phyloP scores from a whole-genome alignment of 1,140 invertebrate genomes.

The Cotesia chilonis region DNA sequence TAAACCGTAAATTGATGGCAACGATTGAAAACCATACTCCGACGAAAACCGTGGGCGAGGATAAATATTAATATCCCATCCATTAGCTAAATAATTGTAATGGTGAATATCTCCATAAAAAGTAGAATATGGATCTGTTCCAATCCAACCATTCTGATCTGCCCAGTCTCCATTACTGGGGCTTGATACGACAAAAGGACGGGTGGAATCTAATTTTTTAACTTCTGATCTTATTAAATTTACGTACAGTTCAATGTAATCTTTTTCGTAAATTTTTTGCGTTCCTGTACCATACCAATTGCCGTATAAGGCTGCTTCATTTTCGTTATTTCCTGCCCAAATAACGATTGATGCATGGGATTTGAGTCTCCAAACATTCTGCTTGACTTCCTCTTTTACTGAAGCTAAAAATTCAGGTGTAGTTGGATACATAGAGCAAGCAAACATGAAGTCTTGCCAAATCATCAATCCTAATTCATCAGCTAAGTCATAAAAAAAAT shows the following conservation, averaged over 20 bases:
- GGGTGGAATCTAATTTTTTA: constrained; percentile 68
- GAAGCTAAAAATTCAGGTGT: constrained; percentile 75
- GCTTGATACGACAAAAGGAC: constrained; percentile 85
- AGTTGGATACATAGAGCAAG: constrained; percentile 93
- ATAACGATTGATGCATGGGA: constrained; percentile 89
- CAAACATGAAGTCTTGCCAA: constrained; percentile 98
- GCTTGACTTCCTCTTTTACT: constrained; percentile 80
- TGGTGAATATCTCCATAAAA: constrained; percentile 94
- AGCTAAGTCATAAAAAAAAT: constrained; percentile 88
- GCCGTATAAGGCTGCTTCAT: constrained; percentile 86
- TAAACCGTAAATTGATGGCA: constrained; percentile 77
- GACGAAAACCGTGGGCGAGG: constrained; percentile 88
- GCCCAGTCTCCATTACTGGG: constrained; percentile 89
- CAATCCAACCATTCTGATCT: constrained; percentile 78
- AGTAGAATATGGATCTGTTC: constrained; percentile 78
- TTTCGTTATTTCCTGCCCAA: constrained; percentile 98
- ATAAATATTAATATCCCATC: constrained; percentile 82
- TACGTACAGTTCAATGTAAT: constrained; percentile 90
- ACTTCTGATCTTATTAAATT: constrained; percentile 78
- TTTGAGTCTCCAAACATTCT: constrained; percentile 86
- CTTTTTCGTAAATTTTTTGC: constrained; percentile 73
- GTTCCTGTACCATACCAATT: constrained; percentile 82
- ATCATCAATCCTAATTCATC: constrained; percentile 84
- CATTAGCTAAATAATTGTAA: constrained; percentile 86
- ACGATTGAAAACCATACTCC: constrained; percentile 95